Conservation (phyloP, 2,888 invertebrate genomes). For the Drosophila paramelanica region DNA sequence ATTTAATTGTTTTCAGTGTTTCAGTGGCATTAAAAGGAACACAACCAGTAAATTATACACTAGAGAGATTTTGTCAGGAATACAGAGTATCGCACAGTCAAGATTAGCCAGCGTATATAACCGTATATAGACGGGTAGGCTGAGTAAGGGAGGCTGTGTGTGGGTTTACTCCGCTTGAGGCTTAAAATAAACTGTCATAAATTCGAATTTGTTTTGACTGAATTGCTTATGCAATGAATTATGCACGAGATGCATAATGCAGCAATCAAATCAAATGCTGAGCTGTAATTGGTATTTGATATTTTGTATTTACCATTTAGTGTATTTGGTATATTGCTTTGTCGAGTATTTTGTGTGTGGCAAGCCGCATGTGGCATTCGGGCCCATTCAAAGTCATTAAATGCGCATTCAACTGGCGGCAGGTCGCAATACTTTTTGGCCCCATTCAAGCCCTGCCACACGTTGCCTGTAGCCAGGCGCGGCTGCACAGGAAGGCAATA, state of each 20-base stretch:
- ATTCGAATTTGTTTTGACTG: conserved; percentile 34
- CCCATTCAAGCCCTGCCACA: conserved; percentile 11
- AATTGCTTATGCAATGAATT: conserved; percentile 36
- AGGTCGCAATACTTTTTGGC: conserved; percentile 37
- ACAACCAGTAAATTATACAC: too few species aligned
- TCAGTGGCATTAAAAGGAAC: too few species aligned
- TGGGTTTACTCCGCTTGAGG: not conserved
- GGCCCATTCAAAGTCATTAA: conserved; percentile 37
- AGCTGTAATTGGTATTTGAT: conserved; percentile 51
- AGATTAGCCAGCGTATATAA: too few species aligned
- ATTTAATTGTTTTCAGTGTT: too few species aligned
- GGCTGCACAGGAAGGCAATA: conserved; percentile 60
- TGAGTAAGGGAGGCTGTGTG: too few species aligned
- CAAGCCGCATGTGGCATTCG: conserved; percentile 14
- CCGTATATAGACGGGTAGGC: too few species aligned
- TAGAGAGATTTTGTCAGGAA: too few species aligned
- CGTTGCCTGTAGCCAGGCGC: conserved; percentile 11
- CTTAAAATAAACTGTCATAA: conserved; percentile 31
- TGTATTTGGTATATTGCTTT: conserved; percentile 10
- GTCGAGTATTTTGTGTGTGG: conserved; percentile 14
- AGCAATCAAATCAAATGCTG: conserved; percentile 54
- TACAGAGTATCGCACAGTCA: not conserved
- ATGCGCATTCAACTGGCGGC: conserved; percentile 44
- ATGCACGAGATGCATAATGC: conserved; percentile 44
- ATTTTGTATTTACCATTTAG: conserved; percentile 21